Evolutionary conservation across 2,888 invertebrate species (phyloP), one percentile per base, ranked within the genome.

Genomic region (Fissipunctia ypsillon): DNA sequence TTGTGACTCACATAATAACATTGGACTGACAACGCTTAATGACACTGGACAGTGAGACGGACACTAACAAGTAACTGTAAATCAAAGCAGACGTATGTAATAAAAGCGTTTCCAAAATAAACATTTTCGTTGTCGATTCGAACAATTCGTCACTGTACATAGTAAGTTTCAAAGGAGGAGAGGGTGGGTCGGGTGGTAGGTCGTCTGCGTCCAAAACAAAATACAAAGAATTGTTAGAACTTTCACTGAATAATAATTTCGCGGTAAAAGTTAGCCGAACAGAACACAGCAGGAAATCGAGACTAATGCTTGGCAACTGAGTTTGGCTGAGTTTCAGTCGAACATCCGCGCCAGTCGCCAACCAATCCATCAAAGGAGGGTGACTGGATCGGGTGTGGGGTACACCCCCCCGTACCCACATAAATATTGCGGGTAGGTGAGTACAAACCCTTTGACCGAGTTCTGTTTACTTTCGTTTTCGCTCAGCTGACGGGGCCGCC

Each of bases 381-480:
- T 90, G 94, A 90, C 93, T 90, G 93, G 89, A 93, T 93, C 90
- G 95, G 95, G 95, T 92, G 95, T 94, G 94, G 92, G 90, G 94
- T 84, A 90, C 91, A 93, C 93, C 93, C 92, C 64, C 93, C 91
- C 91, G 92, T 94, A 94, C 95, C 96, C 95, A 96, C 96, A 96
- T 96, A 96, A 96, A 96, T 96, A 96, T 96, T 96, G 96, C 93
- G 95, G 95, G 96, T 96, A 96, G 96, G 95, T 95, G 96, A 95
- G 94, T 95, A 95, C 95, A 95, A 95, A 96, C 96, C 96, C 96
- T 96, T 96, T 96, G 96, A 96, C 96, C 96, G 96, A 96, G 96
- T 96, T 96, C 96, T 96, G 96, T 96, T 96, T 96, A 96, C 96
- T 96, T 96, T 96, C 96, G 94, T 95, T 96, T 96, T 96, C 96